phyloP scores from a whole-genome alignment of 1,140 invertebrate species.

The Polyergus mexicanus region DNA sequence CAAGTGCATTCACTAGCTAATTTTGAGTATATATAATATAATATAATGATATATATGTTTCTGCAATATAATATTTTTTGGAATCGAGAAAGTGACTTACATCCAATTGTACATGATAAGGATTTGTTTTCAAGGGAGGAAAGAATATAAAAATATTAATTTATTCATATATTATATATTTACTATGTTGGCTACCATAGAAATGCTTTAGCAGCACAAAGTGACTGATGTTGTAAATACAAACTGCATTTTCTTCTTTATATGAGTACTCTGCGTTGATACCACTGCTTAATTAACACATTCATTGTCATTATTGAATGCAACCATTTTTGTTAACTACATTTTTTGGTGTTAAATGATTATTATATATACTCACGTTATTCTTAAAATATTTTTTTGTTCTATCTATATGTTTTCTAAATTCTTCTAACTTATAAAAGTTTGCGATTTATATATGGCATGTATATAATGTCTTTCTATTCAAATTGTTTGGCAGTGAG shows the following conservation, averaged over 20 bases:
- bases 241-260: slow-evolving; percentile 54
- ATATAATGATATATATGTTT: background rate
- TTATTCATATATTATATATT: slow-evolving; percentile 34
- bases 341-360: slow-evolving; percentile 49
- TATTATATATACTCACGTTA: slow-evolving; percentile 18
- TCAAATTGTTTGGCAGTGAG: slow-evolving; percentile 65
- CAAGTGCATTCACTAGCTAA: background rate
- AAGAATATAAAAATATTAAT: slow-evolving; percentile 12
- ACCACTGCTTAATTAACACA: slow-evolving; percentile 73
- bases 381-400: slow-evolving; percentile 34
- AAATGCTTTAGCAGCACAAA: slow-evolving; percentile 55
- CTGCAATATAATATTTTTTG: background rate
- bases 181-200: slow-evolving; percentile 11
- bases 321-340: slow-evolving; percentile 32
- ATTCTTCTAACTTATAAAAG: slow-evolving; percentile 51
- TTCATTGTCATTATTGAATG: slow-evolving; percentile 65
- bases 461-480: slow-evolving; percentile 59
- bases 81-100: slow-evolving; percentile 3
- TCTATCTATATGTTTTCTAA: slow-evolving; percentile 47
- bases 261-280: no score
- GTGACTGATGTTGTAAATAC: slow-evolving; percentile 40
- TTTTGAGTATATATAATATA: slow-evolving; percentile 61
- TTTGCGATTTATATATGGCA: slow-evolving; percentile 57
- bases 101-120: background rate
- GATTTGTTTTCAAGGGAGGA: background rate